Evolutionary conservation across 2,888 invertebrate species (phyloP), one percentile per base, ranked within the genome.

Genomic region (Tinea trinotella): DNA sequence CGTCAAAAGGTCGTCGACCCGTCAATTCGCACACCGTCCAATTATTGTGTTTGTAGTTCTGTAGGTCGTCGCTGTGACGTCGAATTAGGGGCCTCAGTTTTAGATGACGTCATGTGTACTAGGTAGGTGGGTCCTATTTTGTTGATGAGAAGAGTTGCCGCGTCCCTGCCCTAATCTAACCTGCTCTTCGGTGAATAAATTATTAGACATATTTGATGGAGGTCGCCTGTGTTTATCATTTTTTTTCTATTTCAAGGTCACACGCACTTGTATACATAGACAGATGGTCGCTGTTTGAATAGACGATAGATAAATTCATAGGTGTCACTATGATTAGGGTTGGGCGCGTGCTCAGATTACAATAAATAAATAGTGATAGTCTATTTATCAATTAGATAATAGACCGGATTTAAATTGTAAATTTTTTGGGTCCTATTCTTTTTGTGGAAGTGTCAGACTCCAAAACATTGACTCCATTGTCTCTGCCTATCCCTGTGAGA

Each of bases 21-120:
- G 67, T 68, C 68, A 50, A 40, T 81, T 81, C 72, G 78, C 36
- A 53, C 79, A 71, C 68, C 72, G 76, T 74, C 74, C 76, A 76
- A 77, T 78, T 78, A 82, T 81, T 83, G 82, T 84, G 84, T 82
- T 82, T 84, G 81, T 84, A 84, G 82, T 81, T 83, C 83, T 84
- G 78, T 84, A 76, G 84, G 84, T 84, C 83, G 80, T 72, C 74
- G 74, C 71, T 22, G 74, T 80, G 78, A 82, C 79, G 76, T 80
- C 71, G 71, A 72, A 74, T 71, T 70, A 70, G 78, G 82, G 81
- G 74, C 74, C 76, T 46, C 79, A 74, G 75, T 71, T 74, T 65
- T 66, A 56, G 60, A 65, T 84, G 83, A 83, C 83, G 83, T 83
- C 83, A 83, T 58, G 62, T 10, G 12, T 5, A 46, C 46, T 24